Evolutionary conservation across 2,888 invertebrate genomes (phyloP).

Genomic region (Tridacna crocea): DNA sequence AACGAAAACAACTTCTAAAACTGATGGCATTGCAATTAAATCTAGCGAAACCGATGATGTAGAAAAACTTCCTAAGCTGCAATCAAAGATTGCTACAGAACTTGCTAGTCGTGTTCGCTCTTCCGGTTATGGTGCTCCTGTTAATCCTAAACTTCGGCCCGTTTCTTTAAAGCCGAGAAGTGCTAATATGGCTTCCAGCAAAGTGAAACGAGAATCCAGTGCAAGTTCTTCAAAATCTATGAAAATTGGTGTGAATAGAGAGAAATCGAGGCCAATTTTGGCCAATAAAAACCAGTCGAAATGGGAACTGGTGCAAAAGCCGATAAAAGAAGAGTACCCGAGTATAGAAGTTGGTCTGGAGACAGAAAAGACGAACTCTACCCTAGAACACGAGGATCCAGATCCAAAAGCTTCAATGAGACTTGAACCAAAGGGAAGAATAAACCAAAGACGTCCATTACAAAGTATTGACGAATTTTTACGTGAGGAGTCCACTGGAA

Average conservation of each 20-base stretch:
- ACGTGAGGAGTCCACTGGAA: conserved; percentile 56
- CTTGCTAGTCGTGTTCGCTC: conserved; percentile 49
- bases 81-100: conserved; percentile 38
- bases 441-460: conserved; percentile 5
- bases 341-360: not conserved
- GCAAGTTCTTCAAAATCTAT: conserved; percentile 47
- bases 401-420: conserved; percentile 13
- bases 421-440: not conserved
- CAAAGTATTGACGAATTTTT: conserved; percentile 50
- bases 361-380: conserved; percentile 25
- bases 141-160: conserved; percentile 49
- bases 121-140: conserved; percentile 56
- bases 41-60: not conserved
- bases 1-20: not conserved
- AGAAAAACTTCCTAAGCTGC: conserved; percentile 22
- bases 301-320: conserved; percentile 36
- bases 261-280: conserved; percentile 30
- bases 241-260: conserved; percentile 8
- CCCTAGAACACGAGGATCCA: conserved; percentile 47
- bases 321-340: not conserved
- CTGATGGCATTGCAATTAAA: not conserved
- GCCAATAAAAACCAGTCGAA: conserved; percentile 25
- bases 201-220: conserved; percentile 41
- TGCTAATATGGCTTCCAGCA: conserved; percentile 36
- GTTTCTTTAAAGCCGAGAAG: conserved; percentile 54